Conservation (phyloP, 2,888 invertebrate species). For the Acrocyrtus sp. region DNA sequence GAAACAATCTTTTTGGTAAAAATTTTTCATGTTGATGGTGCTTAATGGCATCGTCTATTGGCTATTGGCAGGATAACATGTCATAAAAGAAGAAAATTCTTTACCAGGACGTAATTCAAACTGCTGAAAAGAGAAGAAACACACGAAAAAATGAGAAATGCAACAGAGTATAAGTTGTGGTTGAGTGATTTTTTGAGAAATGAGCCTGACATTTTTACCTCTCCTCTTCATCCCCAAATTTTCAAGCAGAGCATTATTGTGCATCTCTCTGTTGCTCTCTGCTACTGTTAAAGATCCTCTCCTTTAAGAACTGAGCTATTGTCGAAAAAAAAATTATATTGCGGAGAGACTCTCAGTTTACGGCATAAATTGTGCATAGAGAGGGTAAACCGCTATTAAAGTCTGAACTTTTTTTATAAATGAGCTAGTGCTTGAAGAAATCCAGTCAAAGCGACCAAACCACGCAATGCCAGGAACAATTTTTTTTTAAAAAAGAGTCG, state of each 20-base stretch:
- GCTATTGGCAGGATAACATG: conserved; percentile 8
- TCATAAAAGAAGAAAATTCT: conserved; percentile 4
- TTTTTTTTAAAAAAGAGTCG: neutral
- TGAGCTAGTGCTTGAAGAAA: neutral
- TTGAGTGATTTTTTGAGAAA: conserved; percentile 54
- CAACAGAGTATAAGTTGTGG: conserved; percentile 11
- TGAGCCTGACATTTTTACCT: conserved; percentile 50
- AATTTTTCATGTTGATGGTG: too few relatives aligned
- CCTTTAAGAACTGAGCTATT: too few relatives aligned
- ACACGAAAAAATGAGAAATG: neutral
- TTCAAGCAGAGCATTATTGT: neutral
- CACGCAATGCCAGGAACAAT: neutral
- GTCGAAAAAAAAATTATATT: too few relatives aligned
- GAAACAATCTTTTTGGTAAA: too few relatives aligned
- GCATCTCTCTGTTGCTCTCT: neutral
- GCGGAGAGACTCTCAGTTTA: too few relatives aligned
- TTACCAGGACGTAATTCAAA: neutral
- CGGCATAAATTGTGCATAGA: neutral
- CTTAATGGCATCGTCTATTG: too few relatives aligned
- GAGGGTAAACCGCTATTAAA: neutral
- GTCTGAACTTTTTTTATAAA: neutral
- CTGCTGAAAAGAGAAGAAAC: too few relatives aligned
- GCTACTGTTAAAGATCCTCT: neutral
- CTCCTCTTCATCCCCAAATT: neutral
- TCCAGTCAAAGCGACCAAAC: neutral